Conservation (phyloP, 2,797 vertebrate species). For the Okamejei kenojei region DNA sequence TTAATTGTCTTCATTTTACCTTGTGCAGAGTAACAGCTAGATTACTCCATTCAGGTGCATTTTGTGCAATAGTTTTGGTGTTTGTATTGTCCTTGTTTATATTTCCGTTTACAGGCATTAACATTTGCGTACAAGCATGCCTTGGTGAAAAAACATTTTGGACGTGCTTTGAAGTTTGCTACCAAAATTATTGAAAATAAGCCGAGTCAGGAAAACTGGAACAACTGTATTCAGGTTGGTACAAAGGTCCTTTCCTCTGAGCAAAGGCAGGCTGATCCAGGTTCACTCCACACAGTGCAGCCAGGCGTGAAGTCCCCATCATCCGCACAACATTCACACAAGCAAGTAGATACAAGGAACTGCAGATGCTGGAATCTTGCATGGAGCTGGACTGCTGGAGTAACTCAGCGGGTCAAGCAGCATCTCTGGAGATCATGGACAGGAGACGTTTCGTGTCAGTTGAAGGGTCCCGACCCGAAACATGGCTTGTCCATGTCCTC, state of each 20-base stretch:
- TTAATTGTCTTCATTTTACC: too few relatives aligned
- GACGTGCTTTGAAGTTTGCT: slow-evolving; percentile 86
- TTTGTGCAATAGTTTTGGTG: neutral
- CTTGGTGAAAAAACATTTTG: slow-evolving; percentile 85
- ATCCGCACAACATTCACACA: neutral
- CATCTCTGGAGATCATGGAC: too few relatives aligned
- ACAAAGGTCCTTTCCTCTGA: neutral
- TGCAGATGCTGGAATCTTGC: too few relatives aligned
- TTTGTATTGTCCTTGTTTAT: neutral
- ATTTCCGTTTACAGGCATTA: slow-evolving; percentile 67
- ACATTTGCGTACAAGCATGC: slow-evolving; percentile 94
- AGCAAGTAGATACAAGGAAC: neutral
- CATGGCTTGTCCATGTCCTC: too few relatives aligned
- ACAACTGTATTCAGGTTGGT: slow-evolving; percentile 88
- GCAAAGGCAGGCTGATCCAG: neutral
- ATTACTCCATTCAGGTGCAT: too few relatives aligned
- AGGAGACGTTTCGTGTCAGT: too few relatives aligned
- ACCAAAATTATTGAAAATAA: slow-evolving; percentile 93
- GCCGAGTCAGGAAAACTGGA: slow-evolving; percentile 91
- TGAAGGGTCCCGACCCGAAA: too few relatives aligned
- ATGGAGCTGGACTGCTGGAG: too few relatives aligned
- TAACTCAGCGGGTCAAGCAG: too few relatives aligned
- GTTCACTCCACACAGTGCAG: too few relatives aligned
- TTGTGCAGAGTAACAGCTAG: neutral
- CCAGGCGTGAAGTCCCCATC: neutral